A percentile compares a stretch with the other conserved stretches of the same genome.
Evolutionary conservation across 92 coral and sea anemone species (phyloP).

Genomic region (Epizoanthus scotinus): DNA sequence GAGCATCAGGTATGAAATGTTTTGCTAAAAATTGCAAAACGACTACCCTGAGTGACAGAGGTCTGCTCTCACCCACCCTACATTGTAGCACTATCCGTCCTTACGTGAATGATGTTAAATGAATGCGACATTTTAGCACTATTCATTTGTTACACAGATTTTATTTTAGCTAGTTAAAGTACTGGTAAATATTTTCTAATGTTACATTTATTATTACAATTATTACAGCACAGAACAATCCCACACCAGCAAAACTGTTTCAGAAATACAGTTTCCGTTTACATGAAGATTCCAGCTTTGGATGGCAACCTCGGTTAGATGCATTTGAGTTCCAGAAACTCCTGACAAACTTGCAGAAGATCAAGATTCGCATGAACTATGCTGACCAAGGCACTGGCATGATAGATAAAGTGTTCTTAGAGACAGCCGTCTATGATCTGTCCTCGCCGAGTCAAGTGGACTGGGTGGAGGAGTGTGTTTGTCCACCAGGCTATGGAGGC

Average conservation of each 20-base stretch:
- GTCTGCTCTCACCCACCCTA: no score
- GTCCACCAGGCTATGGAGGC: slow-evolving; percentile 84
- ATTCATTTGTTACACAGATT: no score
- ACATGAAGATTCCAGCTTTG: slow-evolving; percentile 89
- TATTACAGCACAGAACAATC: slow-evolving; percentile 66
- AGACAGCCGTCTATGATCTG: slow-evolving; percentile 75
- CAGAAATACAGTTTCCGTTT: slow-evolving; percentile 83
- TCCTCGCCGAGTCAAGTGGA: slow-evolving; percentile 64
- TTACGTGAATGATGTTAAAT: no score
- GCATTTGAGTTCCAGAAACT: slow-evolving; percentile 89
- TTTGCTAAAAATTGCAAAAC: no score
- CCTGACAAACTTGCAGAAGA: slow-evolving; percentile 57
- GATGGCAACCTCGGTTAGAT: slow-evolving; percentile 86
- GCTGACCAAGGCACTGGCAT: slow-evolving; percentile 98
- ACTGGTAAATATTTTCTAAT: neutral
- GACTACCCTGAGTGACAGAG: no score
- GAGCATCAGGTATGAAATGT: no score
- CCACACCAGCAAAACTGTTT: slow-evolving; percentile 72
- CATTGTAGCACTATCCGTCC: no score
- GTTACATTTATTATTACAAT: neutral
- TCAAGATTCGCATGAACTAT: slow-evolving; percentile 83
- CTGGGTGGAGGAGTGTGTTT: slow-evolving; percentile 96
- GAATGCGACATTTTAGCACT: neutral
- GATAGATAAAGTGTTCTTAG: slow-evolving; percentile 85
- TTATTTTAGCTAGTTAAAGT: neutral